A percentile compares a stretch with the other conserved stretches of the same genome.
These are phyloP conservation scores for Eubasilissa splendida DNA, from an alignment of 2,888 invertebrate species.

Conservation along the genomic window DNA sequence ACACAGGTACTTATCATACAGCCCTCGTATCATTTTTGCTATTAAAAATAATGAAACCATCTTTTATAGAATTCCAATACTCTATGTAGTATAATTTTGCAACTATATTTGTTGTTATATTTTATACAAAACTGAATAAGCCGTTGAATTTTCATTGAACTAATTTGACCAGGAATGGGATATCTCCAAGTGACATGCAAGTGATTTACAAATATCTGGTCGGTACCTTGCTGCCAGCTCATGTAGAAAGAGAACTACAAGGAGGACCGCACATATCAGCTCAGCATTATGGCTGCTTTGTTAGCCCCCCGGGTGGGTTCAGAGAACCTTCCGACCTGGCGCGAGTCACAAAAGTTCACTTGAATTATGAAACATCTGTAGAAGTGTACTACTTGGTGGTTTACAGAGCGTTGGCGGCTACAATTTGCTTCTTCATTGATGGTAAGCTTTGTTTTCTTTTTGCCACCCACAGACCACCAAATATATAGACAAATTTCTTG, in stretches of 20 bases:
- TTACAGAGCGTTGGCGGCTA: slow-evolving; percentile 89
- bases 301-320: slow-evolving; percentile 69
- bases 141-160: not conserved
- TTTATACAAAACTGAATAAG: too few relatives aligned
- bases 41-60: too few relatives aligned
- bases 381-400: slow-evolving; percentile 84
- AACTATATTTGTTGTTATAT: too few relatives aligned
- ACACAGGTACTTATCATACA: too few relatives aligned
- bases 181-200: slow-evolving; percentile 89
- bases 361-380: slow-evolving; percentile 74
- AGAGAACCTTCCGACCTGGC: slow-evolving; percentile 69
- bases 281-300: slow-evolving; percentile 69
- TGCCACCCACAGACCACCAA: not conserved
- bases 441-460: slow-evolving; percentile 68
- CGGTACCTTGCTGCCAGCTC: slow-evolving; percentile 84
- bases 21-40: too few relatives aligned
- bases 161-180: slow-evolving; percentile 81
- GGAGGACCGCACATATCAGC: slow-evolving; percentile 76
- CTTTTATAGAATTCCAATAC: too few relatives aligned
- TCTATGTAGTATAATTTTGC: too few relatives aligned
- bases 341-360: slow-evolving; percentile 80
- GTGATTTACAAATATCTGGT: slow-evolving; percentile 90
- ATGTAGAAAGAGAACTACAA: slow-evolving; percentile 80
- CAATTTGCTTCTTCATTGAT: slow-evolving; percentile 87
- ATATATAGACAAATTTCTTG: too few relatives aligned